phyloP scores from a whole-genome alignment of 1,140 invertebrate genomes.

The Amyelois transitella region DNA sequence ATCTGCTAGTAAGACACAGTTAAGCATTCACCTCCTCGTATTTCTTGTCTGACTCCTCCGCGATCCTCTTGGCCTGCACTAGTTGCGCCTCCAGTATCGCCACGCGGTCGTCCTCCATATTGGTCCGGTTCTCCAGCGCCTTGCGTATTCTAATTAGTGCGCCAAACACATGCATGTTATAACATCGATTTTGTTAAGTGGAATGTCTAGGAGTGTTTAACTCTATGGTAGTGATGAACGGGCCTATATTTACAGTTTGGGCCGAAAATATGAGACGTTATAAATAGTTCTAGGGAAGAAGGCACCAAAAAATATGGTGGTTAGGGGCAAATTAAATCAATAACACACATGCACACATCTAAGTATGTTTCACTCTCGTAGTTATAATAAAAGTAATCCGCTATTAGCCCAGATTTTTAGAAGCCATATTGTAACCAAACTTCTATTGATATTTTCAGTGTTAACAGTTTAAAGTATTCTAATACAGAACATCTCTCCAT shows the following conservation, averaged over 20 bases:
- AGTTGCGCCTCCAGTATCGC: constrained; percentile 95
- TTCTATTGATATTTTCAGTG: not conserved
- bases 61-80: constrained; percentile 96
- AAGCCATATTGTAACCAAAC: constrained; percentile 14
- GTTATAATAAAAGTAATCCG: constrained; percentile 9
- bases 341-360: constrained; percentile 40
- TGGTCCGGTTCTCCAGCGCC: constrained; percentile 98
- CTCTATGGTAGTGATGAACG: not conserved
- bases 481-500: no score
- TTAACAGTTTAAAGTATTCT: no score
- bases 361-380: not conserved
- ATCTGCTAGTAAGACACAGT: not conserved
- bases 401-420: constrained; percentile 23
- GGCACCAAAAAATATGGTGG: constrained; percentile 21
- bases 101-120: constrained; percentile 98
- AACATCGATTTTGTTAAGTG: constrained; percentile 44
- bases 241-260: not conserved
- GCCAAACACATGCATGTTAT: constrained; percentile 71
- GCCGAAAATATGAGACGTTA: not conserved
- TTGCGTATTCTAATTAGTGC: constrained; percentile 93
- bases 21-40: constrained; percentile 93
- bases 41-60: constrained; percentile 99
- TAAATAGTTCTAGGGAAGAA: not conserved
- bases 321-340: constrained; percentile 38
- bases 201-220: not conserved